These are phyloP conservation scores for Drosophila bocqueti DNA, from an alignment of 1,140 invertebrate genomes.

Conservation along the genomic window DNA sequence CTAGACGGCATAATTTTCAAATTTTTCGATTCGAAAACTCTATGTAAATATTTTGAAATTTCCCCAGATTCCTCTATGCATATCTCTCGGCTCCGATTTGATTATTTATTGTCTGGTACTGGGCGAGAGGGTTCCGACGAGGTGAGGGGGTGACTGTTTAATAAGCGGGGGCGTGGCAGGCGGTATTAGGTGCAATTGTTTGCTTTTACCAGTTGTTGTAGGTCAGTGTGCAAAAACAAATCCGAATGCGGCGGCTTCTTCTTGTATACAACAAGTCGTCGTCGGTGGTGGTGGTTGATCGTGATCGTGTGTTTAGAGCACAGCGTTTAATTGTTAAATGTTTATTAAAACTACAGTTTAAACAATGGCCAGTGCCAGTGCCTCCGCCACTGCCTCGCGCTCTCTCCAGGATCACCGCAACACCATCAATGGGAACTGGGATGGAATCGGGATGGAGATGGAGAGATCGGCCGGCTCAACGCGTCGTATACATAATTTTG, in stretches of 20 bases:
- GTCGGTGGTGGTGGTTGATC: background rate
- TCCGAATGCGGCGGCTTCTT: constrained; percentile 54
- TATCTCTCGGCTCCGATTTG: constrained; percentile 49
- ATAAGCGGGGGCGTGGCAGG: constrained; percentile 39
- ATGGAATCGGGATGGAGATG: constrained; percentile 47
- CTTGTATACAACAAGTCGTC: constrained; percentile 65
- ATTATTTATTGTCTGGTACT: constrained; percentile 73
- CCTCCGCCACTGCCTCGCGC: background rate
- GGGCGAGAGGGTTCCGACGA: background rate
- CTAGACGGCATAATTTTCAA: constrained; percentile 67
- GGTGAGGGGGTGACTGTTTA: constrained; percentile 51
- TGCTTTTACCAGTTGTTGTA: constrained; percentile 77
- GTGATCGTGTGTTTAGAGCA: constrained; percentile 75
- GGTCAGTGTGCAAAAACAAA: constrained; percentile 84
- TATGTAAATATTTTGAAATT: constrained; percentile 78
- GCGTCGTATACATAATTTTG: constrained; percentile 82
- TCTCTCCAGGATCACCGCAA: constrained; percentile 19
- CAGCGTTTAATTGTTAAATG: constrained; percentile 82
- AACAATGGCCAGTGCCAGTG: constrained; percentile 58
- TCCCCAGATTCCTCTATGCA: constrained; percentile 10
- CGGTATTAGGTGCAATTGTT: constrained; percentile 70
- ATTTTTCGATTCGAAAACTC: constrained; percentile 43
- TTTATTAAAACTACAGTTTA: constrained; percentile 83
- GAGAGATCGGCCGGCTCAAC: constrained; percentile 42
- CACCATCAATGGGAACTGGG: constrained; percentile 60